Evolutionary conservation across 2,888 invertebrate species (phyloP).

Genomic region (Drosophila stalkeri): DNA sequence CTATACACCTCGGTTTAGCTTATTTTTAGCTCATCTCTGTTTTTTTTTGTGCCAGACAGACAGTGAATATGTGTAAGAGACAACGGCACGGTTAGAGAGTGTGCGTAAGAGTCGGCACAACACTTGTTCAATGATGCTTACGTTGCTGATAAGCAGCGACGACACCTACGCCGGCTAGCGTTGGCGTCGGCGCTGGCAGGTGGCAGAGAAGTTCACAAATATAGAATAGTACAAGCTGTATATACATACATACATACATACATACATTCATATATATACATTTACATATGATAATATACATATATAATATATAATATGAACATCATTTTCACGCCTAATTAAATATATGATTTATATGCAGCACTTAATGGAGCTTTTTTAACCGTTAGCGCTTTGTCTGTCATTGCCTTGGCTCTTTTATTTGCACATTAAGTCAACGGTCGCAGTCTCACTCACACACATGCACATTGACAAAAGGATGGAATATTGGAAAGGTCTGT

Average conservation of each 20-base stretch:
- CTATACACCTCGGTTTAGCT: background rate
- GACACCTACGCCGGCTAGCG: constrained; percentile 5
- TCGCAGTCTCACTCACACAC: constrained; percentile 17
- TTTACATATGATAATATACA: too few species aligned
- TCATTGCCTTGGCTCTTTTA: constrained; percentile 30
- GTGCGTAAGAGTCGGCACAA: constrained; percentile 16
- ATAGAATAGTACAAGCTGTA: constrained; percentile 11
- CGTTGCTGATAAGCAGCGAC: constrained; percentile 28
- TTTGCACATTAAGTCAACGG: constrained; percentile 49
- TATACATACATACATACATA: background rate
- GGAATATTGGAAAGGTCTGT: constrained; percentile 11
- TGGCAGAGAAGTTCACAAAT: constrained; percentile 8
- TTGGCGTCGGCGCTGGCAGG: background rate
- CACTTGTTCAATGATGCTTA: constrained; percentile 23
- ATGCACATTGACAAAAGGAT: constrained; percentile 15
- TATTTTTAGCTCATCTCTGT: constrained; percentile 3
- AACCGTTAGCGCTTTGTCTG: constrained; percentile 34
- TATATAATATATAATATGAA: background rate
- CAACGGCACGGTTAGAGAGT: background rate
- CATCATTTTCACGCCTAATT: constrained; percentile 24
- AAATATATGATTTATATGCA: constrained; percentile 31
- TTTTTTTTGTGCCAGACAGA: background rate
- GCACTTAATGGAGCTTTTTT: constrained; percentile 26
- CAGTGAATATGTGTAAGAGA: background rate
- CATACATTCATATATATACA: too few species aligned